Conservation (phyloP, 2,888 invertebrate species). For the Chelonus formosanus region DNA sequence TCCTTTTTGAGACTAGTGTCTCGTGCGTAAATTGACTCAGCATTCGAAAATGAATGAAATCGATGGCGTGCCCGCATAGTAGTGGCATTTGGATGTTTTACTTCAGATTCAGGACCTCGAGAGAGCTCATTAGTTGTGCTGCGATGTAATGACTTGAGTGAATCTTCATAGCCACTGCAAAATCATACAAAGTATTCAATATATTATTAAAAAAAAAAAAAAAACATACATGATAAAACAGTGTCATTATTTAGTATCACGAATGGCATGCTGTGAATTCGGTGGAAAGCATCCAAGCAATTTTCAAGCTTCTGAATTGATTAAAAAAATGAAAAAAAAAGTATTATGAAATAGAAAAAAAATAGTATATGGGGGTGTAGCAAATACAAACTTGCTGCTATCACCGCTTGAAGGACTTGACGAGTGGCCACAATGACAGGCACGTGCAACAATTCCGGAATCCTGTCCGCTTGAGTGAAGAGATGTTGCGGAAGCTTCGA, state of each 20-base stretch:
- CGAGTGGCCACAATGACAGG: slow-evolving; percentile 75
- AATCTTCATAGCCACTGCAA: slow-evolving; percentile 81
- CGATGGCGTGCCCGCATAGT: slow-evolving; percentile 48
- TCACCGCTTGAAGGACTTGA: slow-evolving; percentile 74
- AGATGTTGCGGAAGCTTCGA: slow-evolving; percentile 81
- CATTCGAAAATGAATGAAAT: slow-evolving; percentile 57
- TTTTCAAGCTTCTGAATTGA: slow-evolving; percentile 5
- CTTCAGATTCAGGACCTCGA: slow-evolving; percentile 45
- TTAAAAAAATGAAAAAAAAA: slow-evolving; percentile 9
- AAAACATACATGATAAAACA: slow-evolving; percentile 1
- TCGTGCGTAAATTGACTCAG: slow-evolving; percentile 53
- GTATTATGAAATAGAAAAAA: slow-evolving; percentile 6
- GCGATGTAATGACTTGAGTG: slow-evolving; percentile 74
- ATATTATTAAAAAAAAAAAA: not conserved
- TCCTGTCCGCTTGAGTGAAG: slow-evolving; percentile 85
- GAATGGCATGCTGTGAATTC: slow-evolving; percentile 14
- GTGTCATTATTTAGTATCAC: not conserved
- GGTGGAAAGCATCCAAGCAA: slow-evolving; percentile 24
- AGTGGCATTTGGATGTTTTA: slow-evolving; percentile 45
- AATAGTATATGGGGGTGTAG: not conserved
- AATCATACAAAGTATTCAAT: not conserved
- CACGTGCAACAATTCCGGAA: slow-evolving; percentile 75
- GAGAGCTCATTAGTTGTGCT: slow-evolving; percentile 45
- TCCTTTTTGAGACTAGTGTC: slow-evolving; percentile 49
- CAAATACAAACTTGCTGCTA: slow-evolving; percentile 73